Evolutionary conservation across 1,140 invertebrate genomes (phyloP), one percentile per base, ranked within the genome.

Genomic region (Bathynomus jamesi): DNA sequence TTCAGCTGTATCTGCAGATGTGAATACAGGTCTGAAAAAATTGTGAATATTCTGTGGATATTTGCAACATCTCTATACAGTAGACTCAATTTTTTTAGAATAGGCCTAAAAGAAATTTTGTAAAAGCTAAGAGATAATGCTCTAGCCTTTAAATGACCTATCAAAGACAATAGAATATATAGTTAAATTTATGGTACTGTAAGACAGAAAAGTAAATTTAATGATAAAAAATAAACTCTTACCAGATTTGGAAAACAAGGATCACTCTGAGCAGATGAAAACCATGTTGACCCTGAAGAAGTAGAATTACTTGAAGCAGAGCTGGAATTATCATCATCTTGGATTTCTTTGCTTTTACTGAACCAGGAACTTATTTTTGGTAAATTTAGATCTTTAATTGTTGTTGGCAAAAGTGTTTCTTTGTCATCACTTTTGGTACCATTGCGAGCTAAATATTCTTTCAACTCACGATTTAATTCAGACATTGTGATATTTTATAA

Each of bases 191-290:
- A n/a, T n/a, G n/a, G n/a, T n/a, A n/a, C n/a, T n/a, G n/a, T n/a
- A n/a, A n/a, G n/a, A n/a, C n/a, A n/a, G n/a, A n/a, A n/a, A n/a
- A n/a, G n/a, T n/a, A n/a, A n/a, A n/a, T n/a, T n/a, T n/a, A n/a
- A n/a, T n/a, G n/a, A n/a, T n/a, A 46, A 3, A 5, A 21, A 68
- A 28, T n/a, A 13, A 69, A 0, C 21, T 65, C 75, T 63, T 28
- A 76, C 75, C 24, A 76, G 67, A 11, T 61, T 71, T 27, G 75
- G 75, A 7, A 73, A 53, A 21, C 72, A 70, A 5, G 75, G 72
- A 27, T 74, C 72, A 0, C 46, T 46, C 53, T 74, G 72, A 21
- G 72, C 63, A 27, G 72, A 67, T 2, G 74, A 73, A 46, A 73
- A 73, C 71, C 71, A 73, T n/a, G 65, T 65, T 21, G 68, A 66